Conservation (phyloP, 1,140 invertebrate genomes). For the Dolichoris vasculosae region DNA sequence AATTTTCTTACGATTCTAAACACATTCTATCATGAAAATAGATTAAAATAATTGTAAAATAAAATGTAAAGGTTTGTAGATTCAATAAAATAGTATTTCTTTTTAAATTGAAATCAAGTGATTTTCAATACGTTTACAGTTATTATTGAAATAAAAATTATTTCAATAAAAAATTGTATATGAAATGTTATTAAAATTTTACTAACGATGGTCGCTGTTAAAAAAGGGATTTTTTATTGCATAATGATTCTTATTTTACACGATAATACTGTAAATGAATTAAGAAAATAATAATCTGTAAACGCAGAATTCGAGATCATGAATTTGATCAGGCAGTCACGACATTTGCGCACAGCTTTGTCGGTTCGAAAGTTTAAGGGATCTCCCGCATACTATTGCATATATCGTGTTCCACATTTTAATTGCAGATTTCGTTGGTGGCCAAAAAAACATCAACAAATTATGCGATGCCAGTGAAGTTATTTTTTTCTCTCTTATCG, state of each 20-base stretch:
- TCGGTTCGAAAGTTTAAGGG: not conserved
- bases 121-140: too few species aligned
- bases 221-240: not conserved
- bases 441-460: not conserved
- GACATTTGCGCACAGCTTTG: not conserved
- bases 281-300: constrained; percentile 1
- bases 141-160: too few species aligned
- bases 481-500: constrained; percentile 13
- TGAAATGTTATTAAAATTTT: too few species aligned
- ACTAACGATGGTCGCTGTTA: not conserved
- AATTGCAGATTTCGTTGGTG: constrained; percentile 40
- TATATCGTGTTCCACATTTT: constrained; percentile 7
- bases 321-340: constrained; percentile 7
- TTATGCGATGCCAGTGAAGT: not conserved
- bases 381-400: not conserved
- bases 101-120: too few species aligned
- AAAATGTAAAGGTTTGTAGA: too few species aligned
- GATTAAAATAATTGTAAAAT: too few species aligned
- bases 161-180: too few species aligned
- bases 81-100: too few species aligned
- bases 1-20: too few species aligned
- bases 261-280: not conserved
- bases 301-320: not conserved
- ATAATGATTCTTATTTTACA: not conserved
- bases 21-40: too few species aligned